Conservation (phyloP, 2,113 vertebrate genomes). For the Taxidea taxus region DNA sequence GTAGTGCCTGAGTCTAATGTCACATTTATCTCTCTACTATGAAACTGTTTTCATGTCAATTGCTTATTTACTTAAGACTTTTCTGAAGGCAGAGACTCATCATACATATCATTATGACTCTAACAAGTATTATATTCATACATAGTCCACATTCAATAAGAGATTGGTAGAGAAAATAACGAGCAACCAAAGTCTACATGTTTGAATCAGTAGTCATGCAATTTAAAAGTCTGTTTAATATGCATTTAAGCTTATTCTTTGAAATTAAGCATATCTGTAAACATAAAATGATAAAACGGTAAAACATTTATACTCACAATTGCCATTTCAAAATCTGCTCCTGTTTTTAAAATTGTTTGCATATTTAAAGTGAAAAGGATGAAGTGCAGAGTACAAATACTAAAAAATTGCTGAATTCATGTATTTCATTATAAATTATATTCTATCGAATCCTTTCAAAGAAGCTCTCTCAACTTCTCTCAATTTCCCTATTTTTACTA, state of each 20-base stretch:
- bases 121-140: background rate
- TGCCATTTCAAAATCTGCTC: background rate
- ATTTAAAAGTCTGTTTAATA: background rate
- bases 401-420: background rate
- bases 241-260: background rate
- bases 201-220: background rate
- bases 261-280: background rate
- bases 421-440: background rate
- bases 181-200: background rate
- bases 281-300: background rate
- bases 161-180: background rate
- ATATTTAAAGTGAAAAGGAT: background rate
- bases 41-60: background rate
- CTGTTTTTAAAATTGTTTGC: background rate
- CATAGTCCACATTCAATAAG: background rate
- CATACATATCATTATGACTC: background rate
- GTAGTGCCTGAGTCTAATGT: background rate
- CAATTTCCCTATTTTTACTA: background rate
- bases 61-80: background rate
- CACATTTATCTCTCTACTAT: background rate
- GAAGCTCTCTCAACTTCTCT: background rate
- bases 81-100: background rate
- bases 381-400: background rate
- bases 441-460: background rate
- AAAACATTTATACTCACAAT: background rate